Evolutionary conservation across 2,113 vertebrate genomes (phyloP).

Genomic region (Poeciliopsis prolifica): DNA sequence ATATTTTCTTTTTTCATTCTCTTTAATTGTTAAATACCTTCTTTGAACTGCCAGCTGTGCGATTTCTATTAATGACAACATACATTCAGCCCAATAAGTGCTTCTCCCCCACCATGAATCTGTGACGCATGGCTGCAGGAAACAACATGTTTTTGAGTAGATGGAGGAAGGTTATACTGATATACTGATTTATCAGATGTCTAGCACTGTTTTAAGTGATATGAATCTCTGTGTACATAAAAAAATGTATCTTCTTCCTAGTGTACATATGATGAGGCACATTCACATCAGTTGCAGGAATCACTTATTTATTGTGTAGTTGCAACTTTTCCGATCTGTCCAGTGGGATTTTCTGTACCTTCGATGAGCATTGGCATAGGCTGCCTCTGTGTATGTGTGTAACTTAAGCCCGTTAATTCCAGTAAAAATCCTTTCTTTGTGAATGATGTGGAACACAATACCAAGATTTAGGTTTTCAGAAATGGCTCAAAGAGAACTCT

Average conservation of each 20-base stretch:
- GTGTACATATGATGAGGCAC: background rate
- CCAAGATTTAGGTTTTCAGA: background rate
- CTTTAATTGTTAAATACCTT: background rate
- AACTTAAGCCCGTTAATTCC: background rate
- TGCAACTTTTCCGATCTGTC: background rate
- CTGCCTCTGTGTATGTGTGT: background rate
- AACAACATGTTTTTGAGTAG: background rate
- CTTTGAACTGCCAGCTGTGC: background rate
- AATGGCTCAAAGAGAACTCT: background rate
- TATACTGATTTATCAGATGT: background rate
- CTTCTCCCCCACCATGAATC: background rate
- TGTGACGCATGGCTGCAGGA: background rate
- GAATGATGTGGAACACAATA: background rate
- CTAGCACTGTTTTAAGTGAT: background rate
- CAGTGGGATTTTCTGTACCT: background rate
- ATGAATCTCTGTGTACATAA: background rate
- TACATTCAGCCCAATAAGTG: background rate
- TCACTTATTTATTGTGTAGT: background rate
- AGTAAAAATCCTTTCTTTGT: background rate
- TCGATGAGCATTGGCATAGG: background rate
- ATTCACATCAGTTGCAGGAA: background rate
- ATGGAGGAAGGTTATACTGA: background rate
- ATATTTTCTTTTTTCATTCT: background rate
- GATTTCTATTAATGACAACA: background rate
- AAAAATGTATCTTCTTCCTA: background rate